Conservation (phyloP, 1,140 invertebrate species). For the Euura lappo region DNA sequence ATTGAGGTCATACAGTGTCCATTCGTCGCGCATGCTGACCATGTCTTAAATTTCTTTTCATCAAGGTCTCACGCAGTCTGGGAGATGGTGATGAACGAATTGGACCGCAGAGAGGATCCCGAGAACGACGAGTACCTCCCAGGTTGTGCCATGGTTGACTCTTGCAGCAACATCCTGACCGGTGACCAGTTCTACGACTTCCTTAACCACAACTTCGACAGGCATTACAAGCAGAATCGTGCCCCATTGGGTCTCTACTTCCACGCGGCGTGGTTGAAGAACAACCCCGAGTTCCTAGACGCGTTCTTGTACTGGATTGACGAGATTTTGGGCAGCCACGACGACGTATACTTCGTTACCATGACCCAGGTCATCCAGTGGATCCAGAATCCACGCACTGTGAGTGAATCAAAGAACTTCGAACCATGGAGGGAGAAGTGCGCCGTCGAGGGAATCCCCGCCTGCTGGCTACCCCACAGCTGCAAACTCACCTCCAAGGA, state of each 20-base stretch:
- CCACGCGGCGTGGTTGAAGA: slow-evolving; percentile 95
- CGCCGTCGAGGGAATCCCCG: slow-evolving; percentile 75
- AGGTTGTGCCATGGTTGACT: slow-evolving; percentile 96
- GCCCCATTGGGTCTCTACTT: slow-evolving; percentile 93
- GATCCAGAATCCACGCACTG: slow-evolving; percentile 90
- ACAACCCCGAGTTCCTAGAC: slow-evolving; percentile 92
- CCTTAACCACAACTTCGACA: slow-evolving; percentile 94
- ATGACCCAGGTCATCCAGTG: slow-evolving; percentile 97
- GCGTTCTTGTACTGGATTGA: slow-evolving; percentile 95
- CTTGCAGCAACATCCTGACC: slow-evolving; percentile 91
- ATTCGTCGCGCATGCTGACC: neutral
- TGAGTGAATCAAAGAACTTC: slow-evolving; percentile 87
- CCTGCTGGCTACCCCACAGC: slow-evolving; percentile 87
- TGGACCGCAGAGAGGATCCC: slow-evolving; percentile 91
- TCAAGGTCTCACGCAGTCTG: slow-evolving; percentile 81
- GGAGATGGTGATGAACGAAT: slow-evolving; percentile 98
- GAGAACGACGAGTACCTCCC: slow-evolving; percentile 90
- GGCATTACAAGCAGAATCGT: slow-evolving; percentile 93
- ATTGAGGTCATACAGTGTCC: neutral
- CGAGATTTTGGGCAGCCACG: slow-evolving; percentile 84
- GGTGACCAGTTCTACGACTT: slow-evolving; percentile 96
- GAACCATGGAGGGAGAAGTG: slow-evolving; percentile 95
- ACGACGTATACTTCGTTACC: slow-evolving; percentile 97
- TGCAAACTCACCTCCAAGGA: slow-evolving; percentile 92
- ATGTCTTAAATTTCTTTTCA: slow-evolving; percentile 18